These are phyloP conservation scores for Agrochola circellaris DNA, from an alignment of 2,888 invertebrate species.

Conservation along the genomic window DNA sequence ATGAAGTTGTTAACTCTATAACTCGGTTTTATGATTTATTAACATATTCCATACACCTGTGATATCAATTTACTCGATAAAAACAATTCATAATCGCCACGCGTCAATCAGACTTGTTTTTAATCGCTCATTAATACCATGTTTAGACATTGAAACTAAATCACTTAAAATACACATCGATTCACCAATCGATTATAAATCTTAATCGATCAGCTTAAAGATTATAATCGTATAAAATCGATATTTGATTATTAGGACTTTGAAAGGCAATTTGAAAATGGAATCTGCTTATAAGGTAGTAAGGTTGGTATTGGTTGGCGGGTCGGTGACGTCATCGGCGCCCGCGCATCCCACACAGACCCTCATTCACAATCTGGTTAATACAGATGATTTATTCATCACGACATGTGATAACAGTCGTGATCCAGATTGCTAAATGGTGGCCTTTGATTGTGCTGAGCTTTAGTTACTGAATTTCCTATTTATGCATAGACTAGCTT, in stretches of 20 bases:
- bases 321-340: constrained; percentile 80
- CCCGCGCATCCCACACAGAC: constrained; percentile 83
- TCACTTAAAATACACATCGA: constrained; percentile 43
- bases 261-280: constrained; percentile 69
- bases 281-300: constrained; percentile 72
- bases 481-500: constrained; percentile 40
- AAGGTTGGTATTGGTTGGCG: constrained; percentile 72
- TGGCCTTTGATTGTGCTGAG: constrained; percentile 66
- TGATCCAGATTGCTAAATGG: constrained; percentile 76
- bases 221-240: constrained; percentile 44
- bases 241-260: constrained; percentile 48
- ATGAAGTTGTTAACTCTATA: constrained; percentile 58
- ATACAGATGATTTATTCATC: constrained; percentile 83
- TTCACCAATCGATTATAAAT: constrained; percentile 42
- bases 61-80: constrained; percentile 54
- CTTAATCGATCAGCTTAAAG: constrained; percentile 49
- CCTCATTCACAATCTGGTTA: constrained; percentile 76
- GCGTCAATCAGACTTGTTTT: constrained; percentile 66
- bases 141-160: constrained; percentile 66
- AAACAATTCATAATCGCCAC: constrained; percentile 59
- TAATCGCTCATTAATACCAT: constrained; percentile 67
- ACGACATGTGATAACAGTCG: constrained; percentile 74
- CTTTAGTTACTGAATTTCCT: constrained; percentile 56
- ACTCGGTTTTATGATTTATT: constrained; percentile 46
- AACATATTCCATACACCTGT: constrained; percentile 60